phyloP scores from a whole-genome alignment of 2,797 vertebrate species.

The Rhodeus uyekii region DNA sequence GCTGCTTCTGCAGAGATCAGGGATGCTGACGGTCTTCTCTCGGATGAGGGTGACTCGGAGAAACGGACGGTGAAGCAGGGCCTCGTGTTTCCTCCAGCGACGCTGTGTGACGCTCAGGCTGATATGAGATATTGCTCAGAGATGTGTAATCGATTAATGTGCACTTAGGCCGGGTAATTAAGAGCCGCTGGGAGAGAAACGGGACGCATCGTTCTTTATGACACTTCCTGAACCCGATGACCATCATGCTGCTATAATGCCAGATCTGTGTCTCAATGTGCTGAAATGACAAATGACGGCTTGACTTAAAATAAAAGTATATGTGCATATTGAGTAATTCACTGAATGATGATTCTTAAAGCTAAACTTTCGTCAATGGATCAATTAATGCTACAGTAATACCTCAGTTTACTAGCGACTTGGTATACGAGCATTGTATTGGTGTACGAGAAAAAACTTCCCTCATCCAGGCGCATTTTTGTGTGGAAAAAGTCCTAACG shows the following conservation, averaged over 20 bases:
- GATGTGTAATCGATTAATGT: slow-evolving; percentile 80
- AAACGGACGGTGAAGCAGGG: slow-evolving; percentile 24
- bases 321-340: not conserved
- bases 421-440: too few relatives aligned
- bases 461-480: too few relatives aligned
- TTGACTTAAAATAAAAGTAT: too few relatives aligned
- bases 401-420: too few relatives aligned
- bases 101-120: slow-evolving; percentile 58
- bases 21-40: too few relatives aligned
- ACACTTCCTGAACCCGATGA: not conserved
- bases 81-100: slow-evolving; percentile 69
- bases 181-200: slow-evolving; percentile 70
- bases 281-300: not conserved
- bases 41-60: slow-evolving; percentile 20
- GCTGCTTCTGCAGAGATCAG: not conserved
- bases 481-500: too few relatives aligned
- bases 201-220: slow-evolving; percentile 41
- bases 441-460: too few relatives aligned
- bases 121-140: slow-evolving; percentile 75
- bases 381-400: too few relatives aligned
- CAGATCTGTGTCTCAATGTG: not conserved
- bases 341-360: not conserved
- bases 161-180: slow-evolving; percentile 80
- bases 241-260: too few relatives aligned
- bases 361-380: too few relatives aligned